phyloP scores from a whole-genome alignment of 1,140 invertebrate genomes.

The Drosophila prosaltans region DNA sequence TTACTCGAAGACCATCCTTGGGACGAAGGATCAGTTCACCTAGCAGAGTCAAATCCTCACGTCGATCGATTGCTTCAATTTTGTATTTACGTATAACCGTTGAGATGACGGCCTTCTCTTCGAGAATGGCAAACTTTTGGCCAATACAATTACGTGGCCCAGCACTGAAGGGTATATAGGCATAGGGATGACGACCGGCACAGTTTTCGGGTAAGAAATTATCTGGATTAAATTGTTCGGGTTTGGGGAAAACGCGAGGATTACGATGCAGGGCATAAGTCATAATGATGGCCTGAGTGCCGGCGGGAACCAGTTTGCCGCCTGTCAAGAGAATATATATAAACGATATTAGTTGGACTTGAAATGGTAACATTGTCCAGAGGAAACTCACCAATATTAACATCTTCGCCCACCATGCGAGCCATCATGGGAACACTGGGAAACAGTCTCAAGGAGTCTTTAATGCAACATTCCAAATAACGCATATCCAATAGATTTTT shows the following conservation, averaged over 20 bases:
- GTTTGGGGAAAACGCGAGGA: slow-evolving; percentile 87
- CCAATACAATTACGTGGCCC: slow-evolving; percentile 89
- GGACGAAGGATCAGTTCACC: slow-evolving; percentile 86
- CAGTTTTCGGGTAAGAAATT: slow-evolving; percentile 88
- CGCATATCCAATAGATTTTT: slow-evolving; percentile 88
- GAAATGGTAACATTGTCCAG: not conserved
- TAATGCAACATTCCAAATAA: slow-evolving; percentile 90
- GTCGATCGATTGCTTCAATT: slow-evolving; percentile 85
- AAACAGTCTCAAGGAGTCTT: slow-evolving; percentile 87
- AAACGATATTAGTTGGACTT: too few species aligned
- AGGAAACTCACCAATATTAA: slow-evolving; percentile 84
- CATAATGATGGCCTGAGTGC: slow-evolving; percentile 85
- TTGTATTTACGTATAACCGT: slow-evolving; percentile 87
- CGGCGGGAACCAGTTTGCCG: slow-evolving; percentile 84
- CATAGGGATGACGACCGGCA: slow-evolving; percentile 85
- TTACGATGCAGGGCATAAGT: slow-evolving; percentile 88
- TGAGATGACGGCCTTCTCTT: slow-evolving; percentile 89
- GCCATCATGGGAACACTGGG: slow-evolving; percentile 90
- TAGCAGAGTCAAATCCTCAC: slow-evolving; percentile 84
- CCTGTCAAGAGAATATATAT: slow-evolving; percentile 59
- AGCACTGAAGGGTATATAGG: slow-evolving; percentile 90
- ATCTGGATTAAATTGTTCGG: slow-evolving; percentile 90
- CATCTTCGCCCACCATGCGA: slow-evolving; percentile 85
- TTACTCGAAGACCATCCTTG: slow-evolving; percentile 84
- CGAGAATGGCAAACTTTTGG: slow-evolving; percentile 90